Conservation (phyloP, 2,113 vertebrate species). For the Synchiropus splendidus region DNA sequence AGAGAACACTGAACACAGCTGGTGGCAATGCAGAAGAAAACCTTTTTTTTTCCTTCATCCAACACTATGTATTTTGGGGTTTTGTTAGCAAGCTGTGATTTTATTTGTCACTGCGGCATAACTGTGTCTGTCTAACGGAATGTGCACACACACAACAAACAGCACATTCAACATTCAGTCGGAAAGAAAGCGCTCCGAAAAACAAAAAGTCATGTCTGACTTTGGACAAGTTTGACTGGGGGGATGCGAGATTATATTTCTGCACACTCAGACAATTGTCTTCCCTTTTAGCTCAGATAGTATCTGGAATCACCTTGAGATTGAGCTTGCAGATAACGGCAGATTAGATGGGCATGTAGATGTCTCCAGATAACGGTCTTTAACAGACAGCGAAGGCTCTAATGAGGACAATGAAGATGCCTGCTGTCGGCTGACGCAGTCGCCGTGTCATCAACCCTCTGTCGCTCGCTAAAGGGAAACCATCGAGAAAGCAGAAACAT, state of each 20-base stretch:
- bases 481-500: constrained; percentile 17
- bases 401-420: constrained; percentile 59
- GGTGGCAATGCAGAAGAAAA: constrained; percentile 38
- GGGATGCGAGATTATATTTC: constrained; percentile 42
- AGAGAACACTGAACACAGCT: constrained; percentile 40
- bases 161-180: neutral
- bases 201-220: constrained; percentile 25
- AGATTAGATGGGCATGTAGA: constrained; percentile 54
- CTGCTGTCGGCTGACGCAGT: constrained; percentile 49
- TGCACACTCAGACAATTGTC: constrained; percentile 46
- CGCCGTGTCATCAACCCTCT: constrained; percentile 43
- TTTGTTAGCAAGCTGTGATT: constrained; percentile 51
- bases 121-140: constrained; percentile 24
- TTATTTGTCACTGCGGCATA: constrained; percentile 26
- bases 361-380: constrained; percentile 51
- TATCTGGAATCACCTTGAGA: constrained; percentile 59
- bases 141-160: constrained; percentile 14
- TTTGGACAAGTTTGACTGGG: constrained; percentile 52
- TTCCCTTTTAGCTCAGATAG: constrained; percentile 40
- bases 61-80: constrained; percentile 45
- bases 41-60: constrained; percentile 41
- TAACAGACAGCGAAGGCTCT: constrained; percentile 47
- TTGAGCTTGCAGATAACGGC: constrained; percentile 43
- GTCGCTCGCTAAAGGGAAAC: neutral
- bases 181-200: neutral